Evolutionary conservation across 2,888 invertebrate species (phyloP).

Genomic region (Drosophila pseudotakahashii): DNA sequence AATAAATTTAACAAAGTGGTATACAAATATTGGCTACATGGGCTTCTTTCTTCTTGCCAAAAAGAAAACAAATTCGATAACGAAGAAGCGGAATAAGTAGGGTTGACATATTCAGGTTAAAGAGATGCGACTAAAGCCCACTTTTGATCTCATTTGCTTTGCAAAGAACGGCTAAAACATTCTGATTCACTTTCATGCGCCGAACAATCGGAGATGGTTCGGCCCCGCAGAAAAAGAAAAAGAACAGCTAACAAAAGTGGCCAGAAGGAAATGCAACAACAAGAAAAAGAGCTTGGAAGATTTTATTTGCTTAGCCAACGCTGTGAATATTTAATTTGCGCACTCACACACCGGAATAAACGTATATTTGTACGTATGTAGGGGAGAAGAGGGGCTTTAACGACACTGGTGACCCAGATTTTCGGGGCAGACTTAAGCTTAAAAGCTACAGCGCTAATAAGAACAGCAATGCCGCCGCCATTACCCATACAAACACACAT

Average conservation of each 20-base stretch:
- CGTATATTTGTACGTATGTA: background rate
- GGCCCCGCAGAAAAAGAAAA: conserved; percentile 9
- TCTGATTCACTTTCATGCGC: conserved; percentile 79
- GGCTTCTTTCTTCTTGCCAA: conserved; percentile 19
- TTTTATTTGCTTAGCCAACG: conserved; percentile 76
- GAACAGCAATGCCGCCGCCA: conserved; percentile 62
- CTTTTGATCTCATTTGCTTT: conserved; percentile 77
- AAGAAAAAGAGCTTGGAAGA: conserved; percentile 50
- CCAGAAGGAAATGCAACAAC: conserved; percentile 47
- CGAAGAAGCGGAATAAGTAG: conserved; percentile 22
- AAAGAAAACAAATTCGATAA: conserved; percentile 5
- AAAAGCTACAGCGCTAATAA: conserved; percentile 58
- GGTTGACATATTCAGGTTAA: conserved; percentile 72
- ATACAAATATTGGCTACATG: conserved; percentile 25
- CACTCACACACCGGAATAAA: conserved; percentile 50
- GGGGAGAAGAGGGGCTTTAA: conserved; percentile 53
- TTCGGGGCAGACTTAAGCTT: conserved; percentile 59
- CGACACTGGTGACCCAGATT: conserved; percentile 76
- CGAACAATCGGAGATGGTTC: conserved; percentile 60
- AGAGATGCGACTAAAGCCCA: conserved; percentile 74
- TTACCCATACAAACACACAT: conserved; percentile 64
- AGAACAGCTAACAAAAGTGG: conserved; percentile 49
- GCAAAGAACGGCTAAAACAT: conserved; percentile 65
- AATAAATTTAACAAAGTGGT: conserved; percentile 12
- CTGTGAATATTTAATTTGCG: conserved; percentile 79